These are phyloP conservation scores for Amblyraja radiata DNA, from an alignment of 2,797 vertebrate species.

Conservation along the genomic window DNA sequence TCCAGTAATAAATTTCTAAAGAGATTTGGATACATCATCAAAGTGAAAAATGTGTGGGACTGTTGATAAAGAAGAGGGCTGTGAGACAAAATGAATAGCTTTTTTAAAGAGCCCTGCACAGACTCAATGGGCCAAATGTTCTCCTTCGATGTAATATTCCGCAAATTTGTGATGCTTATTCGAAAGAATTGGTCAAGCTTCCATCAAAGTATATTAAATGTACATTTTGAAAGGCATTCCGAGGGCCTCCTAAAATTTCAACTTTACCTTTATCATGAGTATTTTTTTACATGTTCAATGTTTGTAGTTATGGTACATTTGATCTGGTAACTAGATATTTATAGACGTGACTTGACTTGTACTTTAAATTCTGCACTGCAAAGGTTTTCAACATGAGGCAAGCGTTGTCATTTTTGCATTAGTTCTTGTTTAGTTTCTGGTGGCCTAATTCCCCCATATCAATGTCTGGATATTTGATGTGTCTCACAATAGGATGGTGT, in stretches of 20 bases:
- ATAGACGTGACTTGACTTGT: not conserved
- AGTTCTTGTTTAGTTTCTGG: conserved; percentile 19
- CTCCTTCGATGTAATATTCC: not conserved
- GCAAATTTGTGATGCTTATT: not conserved
- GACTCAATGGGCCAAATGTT: not conserved
- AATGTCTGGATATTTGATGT: conserved; percentile 9
- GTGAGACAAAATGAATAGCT: not conserved
- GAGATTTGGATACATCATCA: not conserved
- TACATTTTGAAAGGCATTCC: not conserved
- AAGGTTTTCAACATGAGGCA: not conserved
- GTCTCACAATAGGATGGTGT: conserved; percentile 15
- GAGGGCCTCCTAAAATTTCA: not conserved
- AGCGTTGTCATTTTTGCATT: conserved; percentile 8
- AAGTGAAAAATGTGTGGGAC: not conserved
- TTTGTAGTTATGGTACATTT: no score
- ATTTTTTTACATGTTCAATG: not conserved
- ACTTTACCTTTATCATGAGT: not conserved
- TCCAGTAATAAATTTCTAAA: not conserved
- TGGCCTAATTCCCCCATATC: not conserved
- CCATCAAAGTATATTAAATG: not conserved
- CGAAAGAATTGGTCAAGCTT: not conserved
- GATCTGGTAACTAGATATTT: no score
- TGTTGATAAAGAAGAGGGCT: not conserved
- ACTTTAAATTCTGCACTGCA: not conserved
- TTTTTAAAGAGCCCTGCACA: not conserved